These are phyloP conservation scores for Orius insidiosus DNA, from an alignment of 1,140 invertebrate genomes.

Conservation along the genomic window DNA sequence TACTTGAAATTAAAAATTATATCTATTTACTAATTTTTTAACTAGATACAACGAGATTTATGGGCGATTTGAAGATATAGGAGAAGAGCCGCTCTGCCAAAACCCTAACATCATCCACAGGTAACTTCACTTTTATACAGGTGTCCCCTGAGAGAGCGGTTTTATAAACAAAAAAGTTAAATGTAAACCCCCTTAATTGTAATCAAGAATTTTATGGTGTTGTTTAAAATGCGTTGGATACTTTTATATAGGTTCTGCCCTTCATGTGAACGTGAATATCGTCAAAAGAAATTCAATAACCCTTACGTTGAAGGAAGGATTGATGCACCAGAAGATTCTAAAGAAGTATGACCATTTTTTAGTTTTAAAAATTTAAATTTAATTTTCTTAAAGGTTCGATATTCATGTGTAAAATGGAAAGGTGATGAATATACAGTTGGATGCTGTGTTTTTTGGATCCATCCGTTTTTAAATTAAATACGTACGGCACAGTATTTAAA, in stretches of 20 bases:
- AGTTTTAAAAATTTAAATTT: neutral
- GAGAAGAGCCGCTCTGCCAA: conserved; percentile 24
- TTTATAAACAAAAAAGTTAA: too few relatives aligned
- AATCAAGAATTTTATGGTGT: too few relatives aligned
- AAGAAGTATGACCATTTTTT: conserved; percentile 21
- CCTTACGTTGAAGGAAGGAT: conserved; percentile 20
- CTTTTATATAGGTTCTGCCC: conserved; percentile 25
- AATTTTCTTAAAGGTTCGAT: conserved; percentile 16
- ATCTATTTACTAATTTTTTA: neutral
- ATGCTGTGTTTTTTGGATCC: conserved; percentile 52
- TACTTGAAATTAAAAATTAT: conserved; percentile 7
- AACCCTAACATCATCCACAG: conserved; percentile 29
- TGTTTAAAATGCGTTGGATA: too few relatives aligned
- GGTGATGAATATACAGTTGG: conserved; percentile 45
- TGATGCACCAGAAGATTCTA: conserved; percentile 20
- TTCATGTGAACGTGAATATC: conserved; percentile 26
- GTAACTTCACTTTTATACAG: conserved; percentile 19
- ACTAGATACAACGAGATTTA: conserved; percentile 17
- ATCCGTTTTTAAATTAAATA: conserved; percentile 43
- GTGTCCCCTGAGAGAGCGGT: too few relatives aligned
- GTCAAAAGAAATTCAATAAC: conserved; percentile 22
- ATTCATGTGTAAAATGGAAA: conserved; percentile 28
- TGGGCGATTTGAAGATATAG: conserved; percentile 45
- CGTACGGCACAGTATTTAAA: conserved; percentile 22
- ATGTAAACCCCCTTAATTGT: too few relatives aligned